Conservation (phyloP, 2,113 vertebrate genomes). For the Mesembrinibis cayennensis region DNA sequence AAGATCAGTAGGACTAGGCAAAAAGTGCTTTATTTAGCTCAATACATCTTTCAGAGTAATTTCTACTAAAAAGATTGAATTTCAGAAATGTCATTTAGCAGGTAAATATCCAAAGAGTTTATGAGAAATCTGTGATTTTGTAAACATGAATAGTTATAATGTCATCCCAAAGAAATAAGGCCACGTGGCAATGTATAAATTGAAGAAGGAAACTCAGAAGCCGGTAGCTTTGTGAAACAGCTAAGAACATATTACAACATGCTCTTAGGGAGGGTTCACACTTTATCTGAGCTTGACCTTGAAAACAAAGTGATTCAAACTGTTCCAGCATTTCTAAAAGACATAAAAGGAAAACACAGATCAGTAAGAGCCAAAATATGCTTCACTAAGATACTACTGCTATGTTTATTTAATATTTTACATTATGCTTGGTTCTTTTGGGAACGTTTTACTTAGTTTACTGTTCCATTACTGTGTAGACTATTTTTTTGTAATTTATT, state of each 20-base stretch:
- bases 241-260: background rate
- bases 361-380: background rate
- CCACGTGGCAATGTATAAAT: background rate
- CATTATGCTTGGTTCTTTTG: background rate
- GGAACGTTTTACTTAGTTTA: background rate
- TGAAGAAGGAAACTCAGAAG: background rate
- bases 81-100: background rate
- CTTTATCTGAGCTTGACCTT: constrained; percentile 3
- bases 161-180: background rate
- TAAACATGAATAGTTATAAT: background rate
- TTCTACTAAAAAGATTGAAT: background rate
- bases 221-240: background rate
- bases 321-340: background rate
- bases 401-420: background rate
- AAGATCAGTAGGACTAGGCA: background rate
- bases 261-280: background rate
- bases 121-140: background rate
- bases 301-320: background rate
- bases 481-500: background rate
- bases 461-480: background rate
- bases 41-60: background rate
- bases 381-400: background rate
- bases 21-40: background rate
- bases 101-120: background rate
- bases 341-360: background rate